Base-by-base conservation (phyloP, 2,888 invertebrate genomes). In the Ormyrus rosae region DNA sequence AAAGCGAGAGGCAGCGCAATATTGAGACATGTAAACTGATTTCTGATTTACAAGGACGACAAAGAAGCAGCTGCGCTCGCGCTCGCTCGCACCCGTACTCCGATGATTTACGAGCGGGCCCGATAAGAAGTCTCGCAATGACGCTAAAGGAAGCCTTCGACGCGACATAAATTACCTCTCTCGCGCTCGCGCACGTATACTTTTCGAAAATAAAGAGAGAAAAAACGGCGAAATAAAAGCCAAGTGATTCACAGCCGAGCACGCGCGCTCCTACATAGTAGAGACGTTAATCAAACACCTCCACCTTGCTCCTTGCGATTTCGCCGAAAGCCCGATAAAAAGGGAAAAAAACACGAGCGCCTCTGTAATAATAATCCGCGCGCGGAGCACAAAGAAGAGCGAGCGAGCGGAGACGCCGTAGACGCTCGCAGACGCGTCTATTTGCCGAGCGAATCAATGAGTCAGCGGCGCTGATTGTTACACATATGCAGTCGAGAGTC, bases 391-490 rank as follows among this genome's bases (percentile, higher is more conserved):
- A 6, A 10, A 45, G 55, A 48, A 53, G 69, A 63, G 48, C 64
- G 19, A 77, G 56, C 55, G 50, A 51, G n/a, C 10, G 8, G 5
- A 55, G 6, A 73, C 45, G 11, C 13, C 51, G 19, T 34, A 13
- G 45, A 60, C 53, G 51, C 11, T 51, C 6, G 10, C 19, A 71
- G 10, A 67, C 58, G 58, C 75, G 77, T 80, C 81, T 85, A 85
- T 86, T 84, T 85, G 85, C 83, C 84, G 84, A 84, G 81, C 83
- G 81, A 86, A 86, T 88, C 86, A 86, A 85, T 87, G 87, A 88
- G 85, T 87, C 86, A 86, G 85, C 85, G 84, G 72, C 78, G 83
- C 74, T 86, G 84, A 86, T 86, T 87, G 85, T 84, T 84, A 83
- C 85, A 84, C 34, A 34, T 84, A 83, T 82, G 85, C 84, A 84